These are phyloP conservation scores for Entomobrya multifasciata DNA, from an alignment of 2,888 invertebrate species.

Conservation along the genomic window DNA sequence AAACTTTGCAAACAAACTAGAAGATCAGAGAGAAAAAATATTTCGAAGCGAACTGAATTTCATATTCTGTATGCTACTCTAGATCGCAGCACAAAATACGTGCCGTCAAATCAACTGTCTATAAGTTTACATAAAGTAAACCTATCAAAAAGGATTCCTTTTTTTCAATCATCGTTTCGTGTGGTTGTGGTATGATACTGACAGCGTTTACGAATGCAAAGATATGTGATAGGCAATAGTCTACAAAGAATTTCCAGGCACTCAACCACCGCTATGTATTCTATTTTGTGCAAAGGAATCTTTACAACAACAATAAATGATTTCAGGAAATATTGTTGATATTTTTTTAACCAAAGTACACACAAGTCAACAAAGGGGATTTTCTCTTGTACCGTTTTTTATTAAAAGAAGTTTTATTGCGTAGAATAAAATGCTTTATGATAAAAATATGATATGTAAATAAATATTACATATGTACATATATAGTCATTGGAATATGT, in stretches of 20 bases:
- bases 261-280: no score
- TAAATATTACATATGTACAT: no score
- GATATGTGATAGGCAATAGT: slow-evolving; percentile 27
- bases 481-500: no score
- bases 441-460: background rate
- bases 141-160: background rate
- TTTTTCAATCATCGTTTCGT: background rate
- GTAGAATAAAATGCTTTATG: slow-evolving; percentile 25
- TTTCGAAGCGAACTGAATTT: slow-evolving; percentile 22
- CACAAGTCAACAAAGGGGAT: slow-evolving; percentile 18
- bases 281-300: background rate
- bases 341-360: background rate
- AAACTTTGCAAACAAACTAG: slow-evolving; percentile 37
- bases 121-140: background rate
- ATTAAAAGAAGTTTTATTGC: slow-evolving; percentile 14
- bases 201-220: background rate
- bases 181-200: background rate
- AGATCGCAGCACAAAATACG: background rate
- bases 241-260: slow-evolving; percentile 30
- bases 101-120: background rate
- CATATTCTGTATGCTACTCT: slow-evolving; percentile 2
- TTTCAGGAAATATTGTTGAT: background rate
- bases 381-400: background rate
- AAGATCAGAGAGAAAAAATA: slow-evolving; percentile 35
- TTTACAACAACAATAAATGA: background rate